Evolutionary conservation across 1,140 invertebrate species (phyloP).

Genomic region (Drosophila repleta): DNA sequence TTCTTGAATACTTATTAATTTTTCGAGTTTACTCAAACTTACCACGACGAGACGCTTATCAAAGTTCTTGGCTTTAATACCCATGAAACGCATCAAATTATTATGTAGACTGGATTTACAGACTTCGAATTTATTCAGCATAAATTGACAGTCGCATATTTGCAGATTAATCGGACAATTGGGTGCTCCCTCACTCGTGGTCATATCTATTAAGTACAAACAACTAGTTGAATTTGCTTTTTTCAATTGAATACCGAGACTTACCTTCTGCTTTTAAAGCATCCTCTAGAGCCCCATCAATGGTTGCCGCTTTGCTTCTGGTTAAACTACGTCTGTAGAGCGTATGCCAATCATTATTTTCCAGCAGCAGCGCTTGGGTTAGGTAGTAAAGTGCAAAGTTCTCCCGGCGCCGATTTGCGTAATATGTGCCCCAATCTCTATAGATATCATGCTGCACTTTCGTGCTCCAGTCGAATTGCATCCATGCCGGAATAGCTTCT

Average conservation of each 20-base stretch:
- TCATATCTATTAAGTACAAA: constrained; percentile 25
- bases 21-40: background rate
- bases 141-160: constrained; percentile 70
- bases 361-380: constrained; percentile 55
- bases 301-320: constrained; percentile 50
- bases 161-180: constrained; percentile 56
- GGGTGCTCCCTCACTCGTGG: constrained; percentile 3
- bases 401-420: constrained; percentile 52
- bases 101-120: constrained; percentile 49
- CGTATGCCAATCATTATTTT: constrained; percentile 49
- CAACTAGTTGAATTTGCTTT: background rate
- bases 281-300: constrained; percentile 59
- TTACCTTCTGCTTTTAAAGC: constrained; percentile 48
- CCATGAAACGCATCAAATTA: constrained; percentile 52
- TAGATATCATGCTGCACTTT: constrained; percentile 68
- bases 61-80: constrained; percentile 59
- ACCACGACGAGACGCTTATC: constrained; percentile 54
- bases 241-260: background rate
- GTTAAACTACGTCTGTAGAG: constrained; percentile 61
- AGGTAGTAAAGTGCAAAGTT: constrained; percentile 63
- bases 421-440: constrained; percentile 76
- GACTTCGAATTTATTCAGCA: constrained; percentile 70
- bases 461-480: constrained; percentile 58
- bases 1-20: background rate
- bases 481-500: constrained; percentile 46